Conservation (phyloP, 2,888 invertebrate species). For the Metallyticus violacea region DNA sequence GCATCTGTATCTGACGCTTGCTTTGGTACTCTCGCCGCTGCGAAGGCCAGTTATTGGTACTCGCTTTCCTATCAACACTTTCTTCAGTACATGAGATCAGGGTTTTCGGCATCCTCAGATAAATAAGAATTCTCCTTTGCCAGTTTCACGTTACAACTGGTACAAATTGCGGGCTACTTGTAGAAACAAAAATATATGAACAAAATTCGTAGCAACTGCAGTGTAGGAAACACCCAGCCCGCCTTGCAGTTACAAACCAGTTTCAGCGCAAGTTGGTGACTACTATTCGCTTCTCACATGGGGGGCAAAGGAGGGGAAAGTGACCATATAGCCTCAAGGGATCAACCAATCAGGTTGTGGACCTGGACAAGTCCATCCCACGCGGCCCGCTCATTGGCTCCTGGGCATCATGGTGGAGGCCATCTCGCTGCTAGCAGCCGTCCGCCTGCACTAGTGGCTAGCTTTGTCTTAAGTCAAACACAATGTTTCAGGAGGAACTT, state of each 20-base stretch:
- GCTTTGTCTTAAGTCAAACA: background rate
- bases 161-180: too few species aligned
- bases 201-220: background rate
- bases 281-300: background rate
- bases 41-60: too few species aligned
- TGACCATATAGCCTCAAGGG: constrained; percentile 29
- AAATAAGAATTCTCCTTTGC: too few species aligned
- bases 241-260: background rate
- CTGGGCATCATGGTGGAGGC: background rate
- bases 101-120: too few species aligned
- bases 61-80: too few species aligned
- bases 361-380: constrained; percentile 15
- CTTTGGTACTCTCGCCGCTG: too few species aligned
- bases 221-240: background rate
- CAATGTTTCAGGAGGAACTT: too few species aligned
- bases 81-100: too few species aligned
- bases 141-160: too few species aligned
- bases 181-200: too few species aligned
- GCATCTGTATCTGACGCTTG: too few species aligned
- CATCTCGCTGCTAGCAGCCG: background rate
- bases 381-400: constrained; percentile 12
- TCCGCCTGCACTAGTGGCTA: background rate
- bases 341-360: constrained; percentile 18
- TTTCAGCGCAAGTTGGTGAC: background rate
- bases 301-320: constrained; percentile 19